Percentiles rank a stretch among this genome's conserved stretches.
phyloP scores from a whole-genome alignment of 2,797 vertebrate genomes.

The Microtus californicus region DNA sequence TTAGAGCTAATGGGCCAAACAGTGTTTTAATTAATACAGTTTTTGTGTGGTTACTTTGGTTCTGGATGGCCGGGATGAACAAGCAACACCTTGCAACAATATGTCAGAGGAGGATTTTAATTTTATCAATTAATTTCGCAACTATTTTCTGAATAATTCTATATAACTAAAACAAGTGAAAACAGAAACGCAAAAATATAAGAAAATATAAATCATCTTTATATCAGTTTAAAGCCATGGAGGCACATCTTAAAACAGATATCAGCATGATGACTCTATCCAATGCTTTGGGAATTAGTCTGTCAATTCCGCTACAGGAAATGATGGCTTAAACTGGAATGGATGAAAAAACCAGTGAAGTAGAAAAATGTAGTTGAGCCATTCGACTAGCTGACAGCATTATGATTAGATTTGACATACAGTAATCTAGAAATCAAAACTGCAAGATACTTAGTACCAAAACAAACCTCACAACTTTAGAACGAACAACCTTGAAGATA shows the following conservation, averaged over 20 bases:
- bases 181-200: not conserved
- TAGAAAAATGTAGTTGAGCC: slow-evolving; percentile 64
- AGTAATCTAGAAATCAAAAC: slow-evolving; percentile 80
- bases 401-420: slow-evolving; percentile 77
- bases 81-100: not conserved
- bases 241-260: not conserved
- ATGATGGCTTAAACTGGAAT: slow-evolving; percentile 62
- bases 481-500: slow-evolving; percentile 73
- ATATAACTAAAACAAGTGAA: slow-evolving; percentile 18
- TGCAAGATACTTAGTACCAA: slow-evolving; percentile 69
- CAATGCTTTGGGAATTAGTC: slow-evolving; percentile 71
- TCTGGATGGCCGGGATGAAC: too few relatives aligned
- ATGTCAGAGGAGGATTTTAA: slow-evolving; percentile 23
- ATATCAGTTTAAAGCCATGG: slow-evolving; percentile 44
- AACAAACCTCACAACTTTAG: slow-evolving; percentile 71
- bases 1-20: too few relatives aligned
- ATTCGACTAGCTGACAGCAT: slow-evolving; percentile 39
- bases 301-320: slow-evolving; percentile 65
- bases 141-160: slow-evolving; percentile 36
- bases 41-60: too few relatives aligned
- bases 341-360: slow-evolving; percentile 67
- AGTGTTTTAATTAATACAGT: too few relatives aligned
- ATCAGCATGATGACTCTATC: slow-evolving; percentile 63
- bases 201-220: slow-evolving; percentile 41
- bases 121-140: not conserved